Evolutionary conservation across 30 jellyfish, hydroid and myxozoan genomes (phyloP).

Genomic region (Cassiopea xamachana): DNA sequence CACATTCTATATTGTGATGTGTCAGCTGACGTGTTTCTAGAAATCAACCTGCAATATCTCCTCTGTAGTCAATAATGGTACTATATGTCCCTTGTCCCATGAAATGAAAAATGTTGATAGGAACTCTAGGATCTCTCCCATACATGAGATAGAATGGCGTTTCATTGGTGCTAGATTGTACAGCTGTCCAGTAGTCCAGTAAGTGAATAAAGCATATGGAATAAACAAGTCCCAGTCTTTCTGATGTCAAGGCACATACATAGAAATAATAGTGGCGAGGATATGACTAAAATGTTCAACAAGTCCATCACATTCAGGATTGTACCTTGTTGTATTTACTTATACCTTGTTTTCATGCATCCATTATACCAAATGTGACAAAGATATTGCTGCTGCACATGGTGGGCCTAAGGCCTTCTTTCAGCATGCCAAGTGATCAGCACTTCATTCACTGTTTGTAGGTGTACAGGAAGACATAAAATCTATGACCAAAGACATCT

Average conservation of each 20-base stretch:
- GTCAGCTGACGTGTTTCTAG: not conserved
- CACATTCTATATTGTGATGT: not conserved
- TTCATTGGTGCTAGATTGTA: too few relatives aligned
- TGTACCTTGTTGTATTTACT: not conserved
- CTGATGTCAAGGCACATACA: not conserved
- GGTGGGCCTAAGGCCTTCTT: not conserved
- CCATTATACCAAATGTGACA: not conserved
- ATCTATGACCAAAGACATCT: conserved; percentile 7
- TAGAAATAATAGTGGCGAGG: not conserved
- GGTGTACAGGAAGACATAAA: conserved; percentile 37
- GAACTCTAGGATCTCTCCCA: not conserved
- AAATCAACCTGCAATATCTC: not conserved
- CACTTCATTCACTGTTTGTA: conserved; percentile 5
- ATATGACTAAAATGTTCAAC: not conserved
- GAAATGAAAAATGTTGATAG: not conserved
- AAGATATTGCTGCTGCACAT: not conserved
- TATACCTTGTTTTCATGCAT: not conserved
- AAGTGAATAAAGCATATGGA: not conserved
- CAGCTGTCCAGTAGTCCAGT: not conserved
- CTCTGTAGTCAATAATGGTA: not conserved
- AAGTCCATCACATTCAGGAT: not conserved
- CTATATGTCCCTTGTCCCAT: not conserved
- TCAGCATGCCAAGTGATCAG: conserved; percentile 18
- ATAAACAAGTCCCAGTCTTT: not conserved
- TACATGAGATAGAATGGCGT: not conserved